Conservation (phyloP, 35 echinoderm and acorn worm species). For the Chiridota heheva region DNA sequence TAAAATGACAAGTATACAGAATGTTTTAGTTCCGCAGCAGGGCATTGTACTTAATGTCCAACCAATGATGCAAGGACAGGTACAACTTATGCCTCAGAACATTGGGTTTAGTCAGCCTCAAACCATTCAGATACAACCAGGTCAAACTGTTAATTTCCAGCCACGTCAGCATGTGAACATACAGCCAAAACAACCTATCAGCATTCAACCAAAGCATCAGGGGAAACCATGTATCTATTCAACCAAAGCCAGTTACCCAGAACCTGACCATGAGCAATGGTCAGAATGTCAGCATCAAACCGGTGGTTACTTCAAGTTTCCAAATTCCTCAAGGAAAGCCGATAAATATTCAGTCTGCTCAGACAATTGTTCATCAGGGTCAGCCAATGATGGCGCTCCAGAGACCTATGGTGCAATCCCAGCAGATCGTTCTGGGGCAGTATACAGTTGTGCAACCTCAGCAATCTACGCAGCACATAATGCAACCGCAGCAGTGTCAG, state of each 20-base stretch:
- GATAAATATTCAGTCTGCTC: conserved; percentile 33
- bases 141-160: too few relatives aligned
- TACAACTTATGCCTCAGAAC: conserved; percentile 10
- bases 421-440: conserved; percentile 43
- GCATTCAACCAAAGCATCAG: conserved; percentile 51
- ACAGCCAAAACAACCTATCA: too few relatives aligned
- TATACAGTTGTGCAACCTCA: conserved; percentile 35
- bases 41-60: conserved; percentile 43
- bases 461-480: conserved; percentile 5
- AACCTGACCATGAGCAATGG: conserved; percentile 2
- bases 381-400: conserved; percentile 37
- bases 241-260: conserved; percentile 37
- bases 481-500: conserved; percentile 25
- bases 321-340: conserved; percentile 35
- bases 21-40: conserved; percentile 31
- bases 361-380: conserved; percentile 8
- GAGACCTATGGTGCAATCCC: conserved; percentile 37
- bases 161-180: too few relatives aligned
- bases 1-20: conserved; percentile 13
- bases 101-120: not conserved
- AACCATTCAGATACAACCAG: too few relatives aligned
- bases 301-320: not conserved
- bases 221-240: conserved; percentile 17
- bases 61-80: conserved; percentile 20
- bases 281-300: not conserved